These are phyloP conservation scores for Drosophila infuscata DNA, from an alignment of 2,888 invertebrate species.

Conservation along the genomic window DNA sequence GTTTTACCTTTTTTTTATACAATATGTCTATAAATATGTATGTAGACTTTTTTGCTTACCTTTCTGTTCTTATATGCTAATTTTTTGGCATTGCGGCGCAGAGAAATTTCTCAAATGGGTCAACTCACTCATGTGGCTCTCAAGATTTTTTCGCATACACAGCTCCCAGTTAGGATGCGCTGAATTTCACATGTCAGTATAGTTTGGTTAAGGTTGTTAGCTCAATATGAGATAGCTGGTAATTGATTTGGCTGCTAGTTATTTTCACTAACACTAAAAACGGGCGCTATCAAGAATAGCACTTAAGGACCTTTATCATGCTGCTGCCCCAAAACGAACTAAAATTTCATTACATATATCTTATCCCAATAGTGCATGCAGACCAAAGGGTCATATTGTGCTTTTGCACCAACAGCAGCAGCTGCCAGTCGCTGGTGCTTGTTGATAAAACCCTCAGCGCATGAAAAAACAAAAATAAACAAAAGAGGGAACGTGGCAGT, in stretches of 20 bases:
- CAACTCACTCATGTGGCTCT: conserved; percentile 33
- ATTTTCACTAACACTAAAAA: conserved; percentile 34
- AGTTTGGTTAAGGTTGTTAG: conserved; percentile 22
- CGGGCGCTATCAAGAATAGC: conserved; percentile 54
- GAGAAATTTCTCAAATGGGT: conserved; percentile 56
- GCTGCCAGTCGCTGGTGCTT: conserved; percentile 25
- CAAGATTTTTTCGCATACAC: conserved; percentile 32
- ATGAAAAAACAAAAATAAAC: conserved; percentile 6
- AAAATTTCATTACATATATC: conserved; percentile 72
- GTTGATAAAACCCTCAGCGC: conserved; percentile 34
- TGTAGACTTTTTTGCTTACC: conserved; percentile 25
- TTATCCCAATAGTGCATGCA: conserved; percentile 59
- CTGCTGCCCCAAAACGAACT: conserved; percentile 46
- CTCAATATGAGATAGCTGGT: conserved; percentile 5
- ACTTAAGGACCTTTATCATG: conserved; percentile 76
- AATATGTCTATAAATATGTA: conserved; percentile 2
- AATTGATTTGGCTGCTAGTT: conserved; percentile 27
- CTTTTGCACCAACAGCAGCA: conserved; percentile 18
- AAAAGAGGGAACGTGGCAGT: too few relatives aligned
- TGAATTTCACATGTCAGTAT: conserved; percentile 10
- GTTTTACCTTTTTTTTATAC: conserved; percentile 17
- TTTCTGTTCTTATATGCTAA: conserved; percentile 71
- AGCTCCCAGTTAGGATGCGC: conserved; percentile 19
- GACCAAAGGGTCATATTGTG: conserved; percentile 69
- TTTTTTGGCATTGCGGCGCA: conserved; percentile 68